phyloP scores from a whole-genome alignment of 2,113 vertebrate genomes.

The Hippocampus barbouri region DNA sequence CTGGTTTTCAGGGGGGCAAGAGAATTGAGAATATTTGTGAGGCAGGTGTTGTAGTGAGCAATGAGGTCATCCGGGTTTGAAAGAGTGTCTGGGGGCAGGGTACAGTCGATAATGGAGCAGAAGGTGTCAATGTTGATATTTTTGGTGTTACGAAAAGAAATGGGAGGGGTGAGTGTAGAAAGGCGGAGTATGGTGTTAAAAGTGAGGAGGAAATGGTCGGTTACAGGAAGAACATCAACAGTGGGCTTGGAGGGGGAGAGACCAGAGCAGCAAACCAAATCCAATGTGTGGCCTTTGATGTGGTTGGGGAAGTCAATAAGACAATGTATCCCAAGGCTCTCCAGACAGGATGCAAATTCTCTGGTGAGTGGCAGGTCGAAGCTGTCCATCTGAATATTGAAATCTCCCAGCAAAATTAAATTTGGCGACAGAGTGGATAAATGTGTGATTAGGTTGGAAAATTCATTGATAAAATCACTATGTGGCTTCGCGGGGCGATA shows the following conservation, averaged over 20 bases:
- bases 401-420: not conserved
- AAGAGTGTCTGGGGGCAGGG: no score
- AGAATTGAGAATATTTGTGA: no score
- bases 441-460: not conserved
- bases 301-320: not conserved
- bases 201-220: not conserved
- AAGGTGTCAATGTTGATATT: not conserved
- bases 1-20: no score
- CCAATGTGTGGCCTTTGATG: not conserved
- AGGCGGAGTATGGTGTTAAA: not conserved
- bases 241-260: not conserved
- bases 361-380: not conserved
- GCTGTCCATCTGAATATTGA: constrained; percentile 1
- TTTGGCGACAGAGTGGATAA: not conserved
- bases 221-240: not conserved
- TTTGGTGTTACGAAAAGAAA: not conserved
- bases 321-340: not conserved
- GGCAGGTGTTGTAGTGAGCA: no score
- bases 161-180: not conserved
- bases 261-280: not conserved
- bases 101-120: not conserved
- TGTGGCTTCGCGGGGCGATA: not conserved
- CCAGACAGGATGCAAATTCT: not conserved
- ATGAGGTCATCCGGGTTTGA: no score
- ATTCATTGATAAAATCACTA: not conserved